Percentiles rank a stretch among this genome's conserved stretches.
These are phyloP conservation scores for Gnathonemus echidnorhynchus DNA, from an alignment of 2,113 vertebrate species.

Conservation along the genomic window DNA sequence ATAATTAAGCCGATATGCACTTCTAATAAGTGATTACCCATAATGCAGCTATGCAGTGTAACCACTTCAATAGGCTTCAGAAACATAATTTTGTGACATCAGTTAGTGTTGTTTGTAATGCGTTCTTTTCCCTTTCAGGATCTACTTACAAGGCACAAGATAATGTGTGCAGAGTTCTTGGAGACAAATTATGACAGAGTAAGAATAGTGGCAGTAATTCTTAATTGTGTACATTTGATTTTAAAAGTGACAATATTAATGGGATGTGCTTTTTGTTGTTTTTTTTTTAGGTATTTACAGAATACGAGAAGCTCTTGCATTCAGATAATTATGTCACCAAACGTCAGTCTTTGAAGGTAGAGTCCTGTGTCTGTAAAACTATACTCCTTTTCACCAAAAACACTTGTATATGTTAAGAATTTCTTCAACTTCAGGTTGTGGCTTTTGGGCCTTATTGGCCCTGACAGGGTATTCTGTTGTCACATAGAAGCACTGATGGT, in stretches of 20 bases:
- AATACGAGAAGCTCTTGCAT: slow-evolving; percentile 93
- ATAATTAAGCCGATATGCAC: background rate
- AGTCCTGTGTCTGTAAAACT: background rate
- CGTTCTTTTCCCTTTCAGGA: slow-evolving; percentile 61
- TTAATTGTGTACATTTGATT: background rate
- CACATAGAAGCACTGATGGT: background rate
- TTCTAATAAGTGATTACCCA: background rate
- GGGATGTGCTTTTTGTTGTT: background rate
- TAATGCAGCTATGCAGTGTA: background rate
- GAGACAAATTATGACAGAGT: slow-evolving; percentile 92
- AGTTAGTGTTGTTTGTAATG: background rate
- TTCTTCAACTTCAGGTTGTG: background rate
- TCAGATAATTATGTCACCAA: slow-evolving; percentile 98
- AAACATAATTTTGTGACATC: background rate
- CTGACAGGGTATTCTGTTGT: background rate
- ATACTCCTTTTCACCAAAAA: background rate
- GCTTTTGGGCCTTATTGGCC: background rate
- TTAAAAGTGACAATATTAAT: background rate
- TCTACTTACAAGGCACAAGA: slow-evolving; percentile 89
- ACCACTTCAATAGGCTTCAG: background rate
- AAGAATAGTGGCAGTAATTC: slow-evolving; percentile 45
- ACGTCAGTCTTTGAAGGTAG: slow-evolving; percentile 94
- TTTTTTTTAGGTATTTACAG: slow-evolving; percentile 79
- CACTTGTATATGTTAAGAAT: background rate
- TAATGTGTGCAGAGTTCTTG: slow-evolving; percentile 89